phyloP scores from a whole-genome alignment of 2,113 vertebrate species.

The Alligator mississippiensis region DNA sequence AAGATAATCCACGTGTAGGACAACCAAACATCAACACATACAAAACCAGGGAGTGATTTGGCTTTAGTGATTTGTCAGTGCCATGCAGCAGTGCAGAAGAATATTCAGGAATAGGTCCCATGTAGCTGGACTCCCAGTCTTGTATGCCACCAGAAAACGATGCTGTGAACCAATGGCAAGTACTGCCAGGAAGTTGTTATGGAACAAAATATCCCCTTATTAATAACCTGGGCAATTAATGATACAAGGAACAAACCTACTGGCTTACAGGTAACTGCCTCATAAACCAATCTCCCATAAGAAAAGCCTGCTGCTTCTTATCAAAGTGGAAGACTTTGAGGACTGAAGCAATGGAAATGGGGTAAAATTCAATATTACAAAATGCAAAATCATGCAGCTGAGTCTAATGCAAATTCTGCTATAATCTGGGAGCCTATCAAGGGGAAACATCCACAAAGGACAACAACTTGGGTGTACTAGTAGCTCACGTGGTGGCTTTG shows the following conservation, averaged over 20 bases:
- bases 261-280: neutral
- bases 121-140: neutral
- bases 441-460: too few species aligned
- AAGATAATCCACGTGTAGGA: neutral
- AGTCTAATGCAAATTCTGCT: too few species aligned
- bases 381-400: too few species aligned
- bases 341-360: too few species aligned
- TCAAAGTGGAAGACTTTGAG: too few species aligned
- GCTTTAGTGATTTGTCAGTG: neutral
- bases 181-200: neutral
- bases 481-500: too few species aligned
- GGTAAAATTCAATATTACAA: too few species aligned
- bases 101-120: neutral
- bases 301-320: neutral
- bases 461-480: too few species aligned
- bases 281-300: neutral
- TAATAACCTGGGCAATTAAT: neutral
- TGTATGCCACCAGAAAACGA: neutral
- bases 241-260: neutral
- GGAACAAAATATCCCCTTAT: neutral
- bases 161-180: neutral
- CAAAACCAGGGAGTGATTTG: neutral
- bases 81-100: rapidly evolving
- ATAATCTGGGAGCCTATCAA: too few species aligned
- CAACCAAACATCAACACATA: neutral